These are phyloP conservation scores for Aviceda subcristata DNA, from an alignment of 2,113 vertebrate genomes.

Conservation along the genomic window DNA sequence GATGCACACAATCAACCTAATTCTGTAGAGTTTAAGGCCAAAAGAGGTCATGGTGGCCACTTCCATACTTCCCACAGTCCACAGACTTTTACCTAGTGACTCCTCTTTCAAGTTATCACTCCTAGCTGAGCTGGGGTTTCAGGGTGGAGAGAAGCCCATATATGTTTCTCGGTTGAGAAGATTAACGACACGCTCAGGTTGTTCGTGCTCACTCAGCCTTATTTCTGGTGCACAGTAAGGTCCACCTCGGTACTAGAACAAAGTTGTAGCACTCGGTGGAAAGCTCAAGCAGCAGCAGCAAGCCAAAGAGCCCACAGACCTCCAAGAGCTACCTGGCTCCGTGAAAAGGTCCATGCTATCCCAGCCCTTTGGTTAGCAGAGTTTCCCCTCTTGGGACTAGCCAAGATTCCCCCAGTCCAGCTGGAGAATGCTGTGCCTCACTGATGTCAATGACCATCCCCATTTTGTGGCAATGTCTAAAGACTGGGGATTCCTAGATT, in stretches of 20 bases:
- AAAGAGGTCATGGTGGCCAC: not conserved
- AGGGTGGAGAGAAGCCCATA: not conserved
- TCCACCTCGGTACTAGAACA: not conserved
- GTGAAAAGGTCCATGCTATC: not conserved
- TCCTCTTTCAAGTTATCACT: not conserved
- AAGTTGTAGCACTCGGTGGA: not conserved
- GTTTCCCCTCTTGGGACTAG: not conserved
- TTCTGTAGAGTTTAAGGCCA: not conserved
- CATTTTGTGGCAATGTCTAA: not conserved
- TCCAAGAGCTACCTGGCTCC: not conserved
- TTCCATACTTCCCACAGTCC: not conserved
- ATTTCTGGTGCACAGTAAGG: not conserved
- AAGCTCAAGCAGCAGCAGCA: not conserved
- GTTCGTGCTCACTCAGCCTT: not conserved
- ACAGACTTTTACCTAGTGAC: not conserved
- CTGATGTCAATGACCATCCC: not conserved
- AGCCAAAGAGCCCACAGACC: not conserved
- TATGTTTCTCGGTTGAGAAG: not conserved
- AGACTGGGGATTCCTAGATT: not conserved
- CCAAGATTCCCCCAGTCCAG: not conserved
- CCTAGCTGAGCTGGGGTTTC: not conserved
- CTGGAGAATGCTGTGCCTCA: not conserved
- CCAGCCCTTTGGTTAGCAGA: not conserved
- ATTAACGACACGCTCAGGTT: not conserved
- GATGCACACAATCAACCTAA: not conserved